Evolutionary conservation across 1,140 invertebrate genomes (phyloP), one percentile per base, ranked within the genome.

Genomic region (Drosophila serrata): DNA sequence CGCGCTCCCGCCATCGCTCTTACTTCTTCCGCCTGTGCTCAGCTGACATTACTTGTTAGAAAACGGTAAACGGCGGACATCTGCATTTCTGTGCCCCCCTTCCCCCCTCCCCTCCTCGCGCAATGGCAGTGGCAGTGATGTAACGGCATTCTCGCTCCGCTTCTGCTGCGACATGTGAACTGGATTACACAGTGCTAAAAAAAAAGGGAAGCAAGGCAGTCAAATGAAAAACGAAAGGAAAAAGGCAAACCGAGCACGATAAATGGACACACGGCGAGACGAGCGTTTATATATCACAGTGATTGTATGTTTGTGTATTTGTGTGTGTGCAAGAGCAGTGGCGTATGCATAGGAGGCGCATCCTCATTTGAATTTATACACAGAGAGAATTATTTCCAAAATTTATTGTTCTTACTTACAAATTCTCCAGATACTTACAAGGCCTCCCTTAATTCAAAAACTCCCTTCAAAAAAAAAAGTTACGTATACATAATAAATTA

Each of bases 41-140:
- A 55, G 51, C 33, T 37, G 51, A 55, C 33, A 55, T 55, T 55
- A 55, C 19, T 37, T 55, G 19, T 55, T 35, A 37, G 51, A 55
- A 55, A 55, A 24, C 33, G 33, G 33, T 37, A 37, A 55, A 55
- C 51, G 51, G 19, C 33, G 51, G 51, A 37, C 51, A 55, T 55
- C 33, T 55, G 51, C 51, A 55, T 55, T 55, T 29, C n/a, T 19
- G 48, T 5, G 51, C 11, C 13, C 29, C 7, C 7, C 29, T 6
- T 6, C 1, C 29, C 29, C 48, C 49, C 29, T 27, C 49, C 13
- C 33, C 29, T 29, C 49, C 29, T 27, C 49, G 8, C 33, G 4
- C 12, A 22, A 31, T 37, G 51, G 19, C 51, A 53, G 51, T 53
- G 51, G 31, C 40, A 65, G 62, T 65, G 43, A 75, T 65, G 61